Evolutionary conservation across 2,888 invertebrate species (phyloP), one percentile per base, ranked within the genome.

Genomic region (Herminia tarsipennalis): DNA sequence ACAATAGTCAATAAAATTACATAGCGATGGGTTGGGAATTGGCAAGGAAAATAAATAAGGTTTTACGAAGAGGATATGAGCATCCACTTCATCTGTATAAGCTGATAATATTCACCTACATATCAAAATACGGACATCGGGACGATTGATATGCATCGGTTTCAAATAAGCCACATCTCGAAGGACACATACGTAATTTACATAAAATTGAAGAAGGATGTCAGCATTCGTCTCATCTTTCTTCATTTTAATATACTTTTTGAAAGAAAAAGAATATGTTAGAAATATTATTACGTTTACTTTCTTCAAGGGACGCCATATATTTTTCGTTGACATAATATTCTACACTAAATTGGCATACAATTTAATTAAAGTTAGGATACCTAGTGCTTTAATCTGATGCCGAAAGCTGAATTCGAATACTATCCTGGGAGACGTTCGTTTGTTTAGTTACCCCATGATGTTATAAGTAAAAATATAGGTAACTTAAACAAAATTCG

Each of bases 1-100:
- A 87, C 86, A 88, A 88, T 87, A 83, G 81, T 80, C 86, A 83
- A 86, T 87, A 86, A 88, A 88, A 85, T 85, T 85, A 86, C 81
- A 83, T 84, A 77, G 73, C 75, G 71, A 76, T 76, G 76, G 78
- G 65, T 73, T 72, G 71, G 75, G 78, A 81, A 81, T 78, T 78
- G 80, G 70, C 70, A 70, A 75, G 71, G 76, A 78, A 76, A 79
- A 81, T 77, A 80, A 77, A 79, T 79, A 78, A 75, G 70, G 72
- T 72, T 78, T 73, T 69, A 69, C 66, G 54, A 55, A 64, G 60
- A 69, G 70, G 66, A 74, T 75, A 74, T 75, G 68, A 75, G 73
- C 68, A 71, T 70, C 64, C 65, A 71, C 70, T 76, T 75, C 63
- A 66, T 62, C 47, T 64, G 60, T 51, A 67, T 78, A 73, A 75